Evolutionary conservation across 2,888 invertebrate species (phyloP).

Genomic region (Zaprionus bogoriensis): DNA sequence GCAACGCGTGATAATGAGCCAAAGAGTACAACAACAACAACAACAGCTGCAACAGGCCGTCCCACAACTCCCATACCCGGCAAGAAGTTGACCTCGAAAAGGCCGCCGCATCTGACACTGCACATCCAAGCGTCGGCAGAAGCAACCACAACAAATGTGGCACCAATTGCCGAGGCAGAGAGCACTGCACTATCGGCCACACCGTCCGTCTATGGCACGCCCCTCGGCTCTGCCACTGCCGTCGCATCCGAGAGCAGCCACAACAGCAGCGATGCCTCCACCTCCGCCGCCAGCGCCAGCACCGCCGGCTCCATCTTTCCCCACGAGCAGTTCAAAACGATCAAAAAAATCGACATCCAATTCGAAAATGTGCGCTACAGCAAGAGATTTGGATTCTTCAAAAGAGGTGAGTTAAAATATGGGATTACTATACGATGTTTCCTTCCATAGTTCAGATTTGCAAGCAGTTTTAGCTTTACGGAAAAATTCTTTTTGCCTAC

Average conservation of each 20-base stretch:
- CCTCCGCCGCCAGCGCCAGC: constrained; percentile 25
- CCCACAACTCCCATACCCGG: constrained; percentile 63
- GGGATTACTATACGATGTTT: no score
- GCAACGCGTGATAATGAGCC: constrained; percentile 20
- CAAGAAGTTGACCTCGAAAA: constrained; percentile 53
- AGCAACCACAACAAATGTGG: constrained; percentile 21
- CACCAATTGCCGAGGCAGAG: constrained; percentile 50
- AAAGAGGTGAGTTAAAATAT: constrained; percentile 68
- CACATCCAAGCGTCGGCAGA: constrained; percentile 33
- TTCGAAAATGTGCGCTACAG: constrained; percentile 79
- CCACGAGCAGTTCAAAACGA: constrained; percentile 68
- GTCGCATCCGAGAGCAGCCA: constrained; percentile 25
- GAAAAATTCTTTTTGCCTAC: no score
- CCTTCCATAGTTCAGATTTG: no score
- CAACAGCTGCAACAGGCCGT: constrained; percentile 26
- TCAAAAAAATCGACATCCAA: constrained; percentile 77
- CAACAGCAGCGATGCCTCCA: constrained; percentile 21
- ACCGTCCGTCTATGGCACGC: constrained; percentile 56
- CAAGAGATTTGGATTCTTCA: constrained; percentile 76
- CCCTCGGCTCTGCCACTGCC: constrained; percentile 26
- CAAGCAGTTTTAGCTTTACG: no score
- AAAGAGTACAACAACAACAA: not conserved
- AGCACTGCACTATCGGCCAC: constrained; percentile 39
- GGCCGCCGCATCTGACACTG: constrained; percentile 59
- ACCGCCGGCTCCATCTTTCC: constrained; percentile 60